Evolutionary conservation across 2,113 vertebrate genomes (phyloP), one percentile per base, ranked within the genome.

Genomic region (Psettodes erumei): DNA sequence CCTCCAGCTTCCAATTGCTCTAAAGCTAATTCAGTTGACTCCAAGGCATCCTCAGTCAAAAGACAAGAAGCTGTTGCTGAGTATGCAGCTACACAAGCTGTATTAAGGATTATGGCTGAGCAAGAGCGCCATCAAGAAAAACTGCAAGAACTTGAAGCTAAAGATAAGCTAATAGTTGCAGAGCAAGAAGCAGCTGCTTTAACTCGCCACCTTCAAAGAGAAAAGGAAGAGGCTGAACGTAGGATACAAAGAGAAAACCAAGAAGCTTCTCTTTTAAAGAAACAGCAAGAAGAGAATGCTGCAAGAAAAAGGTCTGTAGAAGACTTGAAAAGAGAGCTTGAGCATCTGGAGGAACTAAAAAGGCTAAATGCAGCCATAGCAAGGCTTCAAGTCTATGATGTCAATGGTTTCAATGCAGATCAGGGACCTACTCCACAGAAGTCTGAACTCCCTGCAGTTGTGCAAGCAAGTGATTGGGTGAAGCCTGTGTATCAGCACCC

Each of bases 341-440:
- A 77, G 50, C 43, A 8, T 38, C 19, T 74, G 35, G 28, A 73
- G 28, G 59, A 74, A 30, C 19, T 83, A 2, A 83, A 75, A 60
- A 50, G 9, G n/a, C 42, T 79, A 0, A 75, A 75, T 5, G 8
- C 66, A 43, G 76, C 65, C 9, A 79, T 6, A 37, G 45, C 75
- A 71, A 42, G 10, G 30, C 60, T 71, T 6, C 6, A 60, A 15
- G 66, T 75, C 8, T 79, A 55, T 35, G 32, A 71, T 28, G 70
- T 16, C 8, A 3, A 43, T n/a, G n/a, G n/a, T n/a, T n/a, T n/a
- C n/a, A n/a, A n/a, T n/a, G n/a, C n/a, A n/a, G n/a, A n/a, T n/a
- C n/a, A n/a, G n/a, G n/a, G n/a, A n/a, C n/a, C n/a, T n/a, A 18
- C 2, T 5, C 10, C 27, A 28, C 47, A 47, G 13, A 37, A 9